Evolutionary conservation across 2,113 vertebrate genomes (phyloP), one percentile per base, ranked within the genome.

Genomic region (Shinisaurus crocodilurus): DNA sequence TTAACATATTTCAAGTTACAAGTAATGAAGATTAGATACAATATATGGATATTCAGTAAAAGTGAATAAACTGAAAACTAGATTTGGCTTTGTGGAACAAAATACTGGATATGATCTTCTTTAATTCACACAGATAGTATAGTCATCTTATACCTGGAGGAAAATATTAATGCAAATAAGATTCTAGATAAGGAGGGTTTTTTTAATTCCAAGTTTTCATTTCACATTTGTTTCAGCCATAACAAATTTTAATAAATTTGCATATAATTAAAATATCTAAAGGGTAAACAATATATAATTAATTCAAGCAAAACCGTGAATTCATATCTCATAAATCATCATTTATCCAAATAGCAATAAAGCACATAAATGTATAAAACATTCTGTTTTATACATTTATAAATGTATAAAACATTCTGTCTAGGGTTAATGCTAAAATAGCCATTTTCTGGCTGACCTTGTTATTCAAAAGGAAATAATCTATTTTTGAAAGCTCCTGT

Each of bases 161-260:
- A 87, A 77, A 94, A 92, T 63, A 91, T 90, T 95, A 92, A 93
- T 13, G 40, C 77, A 79, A 91, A 88, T 76, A 86, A 93, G 92
- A 93, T 95, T 96, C 91, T 91, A 92, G 80, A 92, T 93, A 95
- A 95, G 86, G 20, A 74, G 37, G 92, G 87, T 87, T 37, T 86
- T 92, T 76, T 93, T 93, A 43, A 72, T 86, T 92, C 91, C 90
- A 89, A 95, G 3, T 25, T 32, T 25, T 82, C 50, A 37, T 13
- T 15, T 70, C 45, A 32, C 9, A 85, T 70, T 85, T 79, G 50
- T 65, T 77, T 45, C 75, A 27, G 10, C 4, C 60, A 45, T 65
- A 10, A 70, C 20, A 34, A 37, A 18, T 43, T 77, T 60, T 34
- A 40, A 57, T 23, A 75, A 23, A 15, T 29, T 40, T 54, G 23